Evolutionary conservation across 2,888 invertebrate genomes (phyloP).

Genomic region (Mamestra brassicae): DNA sequence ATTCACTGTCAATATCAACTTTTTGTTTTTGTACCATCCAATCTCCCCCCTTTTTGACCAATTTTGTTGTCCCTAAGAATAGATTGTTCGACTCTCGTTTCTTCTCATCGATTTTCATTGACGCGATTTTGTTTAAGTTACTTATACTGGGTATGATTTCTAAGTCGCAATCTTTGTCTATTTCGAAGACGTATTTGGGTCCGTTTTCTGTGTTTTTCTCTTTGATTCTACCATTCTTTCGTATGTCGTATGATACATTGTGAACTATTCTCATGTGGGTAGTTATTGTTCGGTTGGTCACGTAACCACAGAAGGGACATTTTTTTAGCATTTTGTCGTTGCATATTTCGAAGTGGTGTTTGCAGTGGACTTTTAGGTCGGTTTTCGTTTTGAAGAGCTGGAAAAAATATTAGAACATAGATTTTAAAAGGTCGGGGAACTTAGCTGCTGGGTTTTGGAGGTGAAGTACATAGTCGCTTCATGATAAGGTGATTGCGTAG

Average conservation of each 20-base stretch:
- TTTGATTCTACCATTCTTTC: constrained; percentile 65
- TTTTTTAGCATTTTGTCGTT: constrained; percentile 77
- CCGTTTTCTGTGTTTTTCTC: constrained; percentile 69
- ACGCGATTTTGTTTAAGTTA: constrained; percentile 78
- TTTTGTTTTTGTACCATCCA: constrained; percentile 81
- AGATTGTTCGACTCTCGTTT: constrained; percentile 71
- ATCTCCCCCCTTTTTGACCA: constrained; percentile 78
- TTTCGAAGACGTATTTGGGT: constrained; percentile 76
- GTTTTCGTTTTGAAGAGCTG: constrained; percentile 82
- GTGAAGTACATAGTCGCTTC: too few species aligned
- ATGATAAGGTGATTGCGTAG: too few species aligned
- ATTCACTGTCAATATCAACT: constrained; percentile 61
- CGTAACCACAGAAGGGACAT: constrained; percentile 81
- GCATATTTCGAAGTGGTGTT: constrained; percentile 81
- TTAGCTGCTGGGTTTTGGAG: too few species aligned
- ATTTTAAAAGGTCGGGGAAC: too few species aligned
- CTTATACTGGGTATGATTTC: constrained; percentile 83
- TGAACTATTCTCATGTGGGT: constrained; percentile 75
- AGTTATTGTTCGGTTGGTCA: constrained; percentile 69
- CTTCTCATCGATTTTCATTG: constrained; percentile 75
- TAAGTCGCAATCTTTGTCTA: constrained; percentile 69
- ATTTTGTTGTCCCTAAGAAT: constrained; percentile 74
- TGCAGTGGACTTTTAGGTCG: constrained; percentile 78
- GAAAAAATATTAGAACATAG: constrained; percentile 50
- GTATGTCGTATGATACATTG: constrained; percentile 65